A percentile compares a stretch with the other conserved stretches of the same genome.
Evolutionary conservation across 2,113 vertebrate species (phyloP).

Genomic region (Amphiprion ocellaris): DNA sequence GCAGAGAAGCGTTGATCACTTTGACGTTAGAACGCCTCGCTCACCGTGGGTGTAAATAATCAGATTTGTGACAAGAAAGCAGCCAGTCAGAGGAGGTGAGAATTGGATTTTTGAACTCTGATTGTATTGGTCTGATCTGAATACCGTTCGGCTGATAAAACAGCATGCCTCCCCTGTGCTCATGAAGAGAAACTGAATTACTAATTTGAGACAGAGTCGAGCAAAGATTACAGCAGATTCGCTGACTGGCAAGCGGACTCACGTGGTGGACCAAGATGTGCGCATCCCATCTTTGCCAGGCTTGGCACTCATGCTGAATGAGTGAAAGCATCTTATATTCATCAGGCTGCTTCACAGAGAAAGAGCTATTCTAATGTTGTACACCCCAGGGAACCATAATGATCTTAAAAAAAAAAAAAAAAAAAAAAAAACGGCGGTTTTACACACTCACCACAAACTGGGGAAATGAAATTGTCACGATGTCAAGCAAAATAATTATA

Average conservation of each 20-base stretch:
- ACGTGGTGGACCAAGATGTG: slow-evolving; percentile 11
- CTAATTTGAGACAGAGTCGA: slow-evolving; percentile 62
- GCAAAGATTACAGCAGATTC: slow-evolving; percentile 62
- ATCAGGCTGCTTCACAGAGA: background rate
- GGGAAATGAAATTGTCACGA: background rate
- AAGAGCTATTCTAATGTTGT: background rate
- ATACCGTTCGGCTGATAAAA: slow-evolving; percentile 43
- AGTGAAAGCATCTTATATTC: slow-evolving; percentile 1
- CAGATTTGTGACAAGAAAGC: slow-evolving; percentile 58
- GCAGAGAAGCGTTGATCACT: slow-evolving; percentile 49
- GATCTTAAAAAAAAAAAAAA: background rate
- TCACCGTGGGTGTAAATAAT: slow-evolving; percentile 69
- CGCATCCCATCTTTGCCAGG: slow-evolving; percentile 42
- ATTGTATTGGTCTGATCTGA: slow-evolving; percentile 52
- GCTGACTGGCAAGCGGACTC: slow-evolving; percentile 40
- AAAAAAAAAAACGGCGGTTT: too few relatives aligned
- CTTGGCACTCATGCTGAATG: slow-evolving; percentile 16
- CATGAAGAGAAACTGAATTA: slow-evolving; percentile 59
- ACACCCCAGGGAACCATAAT: background rate
- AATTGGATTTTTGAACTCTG: slow-evolving; percentile 73
- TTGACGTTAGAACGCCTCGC: slow-evolving; percentile 30
- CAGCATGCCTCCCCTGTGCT: slow-evolving; percentile 32
- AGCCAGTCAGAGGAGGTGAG: slow-evolving; percentile 61
- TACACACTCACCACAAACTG: background rate
- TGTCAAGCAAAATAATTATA: slow-evolving; percentile 13